Evolutionary conservation across 2,113 vertebrate species (phyloP), one percentile per base, ranked within the genome.

Genomic region (Menidia beryllina): DNA sequence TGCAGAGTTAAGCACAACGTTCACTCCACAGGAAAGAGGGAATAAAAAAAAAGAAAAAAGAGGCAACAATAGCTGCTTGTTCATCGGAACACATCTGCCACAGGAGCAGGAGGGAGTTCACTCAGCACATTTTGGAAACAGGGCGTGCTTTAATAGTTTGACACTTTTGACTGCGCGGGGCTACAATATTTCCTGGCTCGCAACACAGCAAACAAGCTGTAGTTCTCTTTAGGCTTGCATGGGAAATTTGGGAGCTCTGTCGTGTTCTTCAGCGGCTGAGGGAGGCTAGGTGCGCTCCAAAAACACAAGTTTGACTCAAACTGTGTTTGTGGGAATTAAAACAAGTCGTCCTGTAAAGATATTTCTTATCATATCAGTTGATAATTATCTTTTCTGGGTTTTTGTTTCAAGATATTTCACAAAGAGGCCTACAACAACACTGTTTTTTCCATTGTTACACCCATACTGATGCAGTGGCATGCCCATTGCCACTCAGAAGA

Each of bases 1-100:
- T 92, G 90, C 91, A 73, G 85, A 78, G 74, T 72, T 69, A 82
- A 88, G 89, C 87, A 89, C 55, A 92, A 90, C 82, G 51, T 81
- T 81, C 61, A 48, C 57, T 74, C 50, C 4, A 51, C 54, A 61
- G 53, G 64, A 59, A 21, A 58, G 23, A 9, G 24, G n/a, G n/a
- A n/a, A n/a, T n/a, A 15, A 13, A 34, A 48, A 14, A 41, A 17
- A 2, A 14, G 20, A 48, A 60, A 49, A 68, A 25, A 27, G 47
- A 72, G 41, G 72, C 68, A 81, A 79, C 72, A 82, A 81, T 85
- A 85, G 82, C 66, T 75, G 83, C 83, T 84, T 77, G 85, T 90
- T 88, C 76, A 75, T 86, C 72, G 85, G 61, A 87, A 87, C 41
- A 52, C 58, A 71, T 72, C 76, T 85, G 73, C 75, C 68, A 26